phyloP scores from a whole-genome alignment of 2,113 vertebrate species.

The Oreocharis arfaki region DNA sequence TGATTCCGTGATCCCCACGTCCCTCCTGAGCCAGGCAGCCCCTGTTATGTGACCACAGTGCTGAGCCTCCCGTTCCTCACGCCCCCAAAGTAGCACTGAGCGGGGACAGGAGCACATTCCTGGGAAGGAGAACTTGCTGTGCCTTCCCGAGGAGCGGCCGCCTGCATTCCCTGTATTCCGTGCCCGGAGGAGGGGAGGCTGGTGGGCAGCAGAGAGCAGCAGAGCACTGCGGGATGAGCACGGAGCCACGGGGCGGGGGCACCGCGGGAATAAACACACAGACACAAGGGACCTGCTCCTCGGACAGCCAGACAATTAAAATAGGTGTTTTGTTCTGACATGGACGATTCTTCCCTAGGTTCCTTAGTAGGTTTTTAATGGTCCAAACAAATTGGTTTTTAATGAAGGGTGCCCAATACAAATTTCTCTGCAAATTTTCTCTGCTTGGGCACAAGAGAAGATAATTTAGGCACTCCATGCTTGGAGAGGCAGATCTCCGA shows the following conservation, averaged over 20 bases:
- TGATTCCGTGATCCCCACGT: rapidly evolving
- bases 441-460: background rate
- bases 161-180: background rate
- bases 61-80: background rate
- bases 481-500: background rate
- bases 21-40: background rate
- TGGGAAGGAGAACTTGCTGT: rapidly evolving
- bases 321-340: rapidly evolving
- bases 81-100: rapidly evolving
- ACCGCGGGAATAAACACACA: rapidly evolving
- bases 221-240: background rate
- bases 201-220: constrained; percentile 29
- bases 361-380: background rate
- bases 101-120: background rate
- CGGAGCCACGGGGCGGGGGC: rapidly evolving
- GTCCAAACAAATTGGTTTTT: background rate
- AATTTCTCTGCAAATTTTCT: background rate
- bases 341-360: rapidly evolving
- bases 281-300: background rate
- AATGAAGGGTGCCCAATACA: background rate
- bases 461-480: background rate
- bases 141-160: rapidly evolving
- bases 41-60: rapidly evolving
- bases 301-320: no score
- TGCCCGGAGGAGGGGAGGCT: background rate